Base-by-base conservation (phyloP, 2,797 vertebrate genomes). In the Tokudaia muenninki region DNA sequence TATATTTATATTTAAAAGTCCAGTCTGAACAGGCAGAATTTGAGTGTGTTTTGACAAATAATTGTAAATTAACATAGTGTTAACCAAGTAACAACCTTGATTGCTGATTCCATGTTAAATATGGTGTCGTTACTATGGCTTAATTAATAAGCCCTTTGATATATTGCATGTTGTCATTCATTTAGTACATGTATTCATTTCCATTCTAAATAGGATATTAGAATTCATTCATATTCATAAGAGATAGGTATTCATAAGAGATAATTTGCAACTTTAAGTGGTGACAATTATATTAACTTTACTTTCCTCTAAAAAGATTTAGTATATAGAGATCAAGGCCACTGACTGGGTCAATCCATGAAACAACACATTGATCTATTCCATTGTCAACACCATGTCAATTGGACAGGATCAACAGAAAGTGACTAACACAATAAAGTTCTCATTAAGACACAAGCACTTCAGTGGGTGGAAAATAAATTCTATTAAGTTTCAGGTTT, bases 1-100 rank as follows among this genome's bases (percentile, higher is more conserved):
- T 77, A 91, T 34, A 34, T 77, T 37, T 95, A n/a, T 77, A 67
- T 47, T 93, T n/a, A 29, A 41, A 63, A 83, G 87, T 94, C 65
- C 31, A 83, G 22, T 31, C 21, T 72, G 24, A 14, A 61, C 10
- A 31, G 67, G 21, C 4, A 79, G 31, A 89, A 83, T 72, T 90
- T 52, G 52, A 16, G 61, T 19, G 6, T 17, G 57, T 96, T 21
- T 41, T 88, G 6, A 83, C 91, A n/a, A 94, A 67, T 77, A 41
- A 52, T 22, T 72, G 1, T 57, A 37, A 24, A 90, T 47, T 57
- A 82, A 11, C n/a, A 63, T 41, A 50, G 19, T 26, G 16, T 67
- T 80, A 81, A 74, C 41, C n/a, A 83, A 93, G 44, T 88, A 88
- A 37, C 34, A 78, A 83, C 61, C 29, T 55, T 72, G 41, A 79